A percentile compares a stretch with the other conserved stretches of the same genome.
phyloP scores from a whole-genome alignment of 2,888 invertebrate genomes.

The Thera britannica region DNA sequence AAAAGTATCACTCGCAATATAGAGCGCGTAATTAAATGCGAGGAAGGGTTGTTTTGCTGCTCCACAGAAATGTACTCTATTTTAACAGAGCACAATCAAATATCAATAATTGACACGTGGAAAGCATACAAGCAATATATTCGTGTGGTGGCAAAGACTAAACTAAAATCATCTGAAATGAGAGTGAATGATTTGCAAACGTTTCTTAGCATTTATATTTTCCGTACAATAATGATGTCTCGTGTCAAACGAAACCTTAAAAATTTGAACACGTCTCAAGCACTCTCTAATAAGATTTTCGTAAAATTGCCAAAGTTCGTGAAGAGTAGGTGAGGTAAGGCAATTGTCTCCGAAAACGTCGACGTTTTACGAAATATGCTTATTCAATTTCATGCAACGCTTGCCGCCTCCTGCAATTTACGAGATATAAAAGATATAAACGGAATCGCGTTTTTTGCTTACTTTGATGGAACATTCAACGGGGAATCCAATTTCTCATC shows the following conservation, averaged over 20 bases:
- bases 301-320: constrained; percentile 84
- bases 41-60: constrained; percentile 56
- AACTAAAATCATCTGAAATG: too few relatives aligned
- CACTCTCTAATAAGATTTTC: constrained; percentile 79
- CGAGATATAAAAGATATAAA: constrained; percentile 85
- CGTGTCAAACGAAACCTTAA: constrained; percentile 52
- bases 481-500: constrained; percentile 81
- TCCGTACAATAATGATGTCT: constrained; percentile 29
- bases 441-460: constrained; percentile 85
- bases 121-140: not conserved
- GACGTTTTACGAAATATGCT: constrained; percentile 85
- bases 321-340: constrained; percentile 84
- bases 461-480: constrained; percentile 83
- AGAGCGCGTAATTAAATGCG: constrained; percentile 71
- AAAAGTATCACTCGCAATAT: constrained; percentile 71
- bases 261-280: constrained; percentile 66
- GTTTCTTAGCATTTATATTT: not conserved
- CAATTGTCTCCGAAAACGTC: constrained; percentile 85
- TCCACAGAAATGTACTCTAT: constrained; percentile 22
- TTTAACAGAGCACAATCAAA: constrained; percentile 18
- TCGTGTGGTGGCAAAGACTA: too few relatives aligned
- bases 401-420: constrained; percentile 85
- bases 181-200: not conserved
- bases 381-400: constrained; percentile 86
- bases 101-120: constrained; percentile 11